Conservation (phyloP, 2,113 vertebrate species). For the Phyllostomus hastatus region DNA sequence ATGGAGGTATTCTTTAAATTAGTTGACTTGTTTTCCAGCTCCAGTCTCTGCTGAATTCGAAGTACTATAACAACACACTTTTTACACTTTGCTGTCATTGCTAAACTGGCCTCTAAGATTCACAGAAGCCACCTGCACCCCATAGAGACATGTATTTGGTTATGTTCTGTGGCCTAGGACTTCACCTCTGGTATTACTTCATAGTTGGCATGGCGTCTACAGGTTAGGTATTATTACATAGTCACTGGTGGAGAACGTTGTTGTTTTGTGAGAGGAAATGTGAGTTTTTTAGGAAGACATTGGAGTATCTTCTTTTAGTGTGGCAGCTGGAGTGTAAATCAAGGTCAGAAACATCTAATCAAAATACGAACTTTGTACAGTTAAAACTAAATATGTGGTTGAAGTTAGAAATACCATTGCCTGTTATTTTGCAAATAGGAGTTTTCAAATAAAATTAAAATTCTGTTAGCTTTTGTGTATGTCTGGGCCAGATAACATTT, state of each 20-base stretch:
- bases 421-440: neutral
- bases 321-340: conserved; percentile 79
- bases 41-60: neutral
- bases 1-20: neutral
- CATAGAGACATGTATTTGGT: neutral
- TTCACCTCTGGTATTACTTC: neutral
- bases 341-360: conserved; percentile 51
- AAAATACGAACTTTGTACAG: neutral
- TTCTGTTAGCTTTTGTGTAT: neutral
- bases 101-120: neutral
- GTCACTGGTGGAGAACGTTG: conserved; percentile 79
- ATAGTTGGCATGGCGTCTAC: neutral
- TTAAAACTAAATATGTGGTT: conserved; percentile 63
- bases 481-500: neutral
- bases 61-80: neutral
- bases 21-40: neutral
- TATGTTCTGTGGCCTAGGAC: neutral
- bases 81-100: neutral
- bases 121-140: neutral
- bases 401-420: neutral
- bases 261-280: conserved; percentile 3
- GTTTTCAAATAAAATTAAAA: conserved; percentile 37
- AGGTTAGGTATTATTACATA: neutral
- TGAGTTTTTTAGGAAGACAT: conserved; percentile 65
- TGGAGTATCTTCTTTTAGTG: conserved; percentile 33